A percentile compares a stretch with the other conserved stretches of the same genome.
Conservation (phyloP, 2,797 vertebrate species). For the Sarcoramphus papa region DNA sequence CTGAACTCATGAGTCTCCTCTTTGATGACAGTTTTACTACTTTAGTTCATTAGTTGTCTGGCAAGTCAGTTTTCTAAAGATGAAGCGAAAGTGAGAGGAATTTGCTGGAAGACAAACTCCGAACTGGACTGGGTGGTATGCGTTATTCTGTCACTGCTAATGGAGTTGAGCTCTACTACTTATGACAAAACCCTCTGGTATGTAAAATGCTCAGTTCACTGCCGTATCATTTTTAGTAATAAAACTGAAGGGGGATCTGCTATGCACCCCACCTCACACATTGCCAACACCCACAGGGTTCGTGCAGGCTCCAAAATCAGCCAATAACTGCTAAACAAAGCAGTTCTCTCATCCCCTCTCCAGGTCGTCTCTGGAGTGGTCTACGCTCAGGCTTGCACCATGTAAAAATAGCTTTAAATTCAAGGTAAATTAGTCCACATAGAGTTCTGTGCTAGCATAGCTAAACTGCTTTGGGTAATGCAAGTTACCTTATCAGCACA, state of each 20-base stretch:
- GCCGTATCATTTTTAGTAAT: background rate
- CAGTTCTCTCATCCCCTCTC: background rate
- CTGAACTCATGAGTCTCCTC: background rate
- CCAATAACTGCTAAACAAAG: background rate
- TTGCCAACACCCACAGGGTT: background rate
- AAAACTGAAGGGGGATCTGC: background rate
- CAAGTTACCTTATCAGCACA: background rate
- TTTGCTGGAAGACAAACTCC: constrained; percentile 12
- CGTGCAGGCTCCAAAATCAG: background rate
- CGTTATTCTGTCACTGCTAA: background rate
- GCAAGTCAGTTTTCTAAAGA: background rate
- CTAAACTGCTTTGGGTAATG: background rate
- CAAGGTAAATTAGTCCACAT: background rate
- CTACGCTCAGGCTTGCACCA: background rate
- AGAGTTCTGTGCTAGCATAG: background rate
- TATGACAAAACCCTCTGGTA: background rate
- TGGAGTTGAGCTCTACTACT: background rate
- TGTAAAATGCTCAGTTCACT: background rate
- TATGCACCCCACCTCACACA: background rate
- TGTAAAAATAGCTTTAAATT: background rate
- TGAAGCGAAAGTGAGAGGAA: background rate
- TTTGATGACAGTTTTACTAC: background rate
- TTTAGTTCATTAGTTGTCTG: background rate
- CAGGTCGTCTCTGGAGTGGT: background rate
- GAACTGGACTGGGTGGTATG: background rate